These are phyloP conservation scores for Euclidia mi DNA, from an alignment of 2,888 invertebrate species.

Conservation along the genomic window DNA sequence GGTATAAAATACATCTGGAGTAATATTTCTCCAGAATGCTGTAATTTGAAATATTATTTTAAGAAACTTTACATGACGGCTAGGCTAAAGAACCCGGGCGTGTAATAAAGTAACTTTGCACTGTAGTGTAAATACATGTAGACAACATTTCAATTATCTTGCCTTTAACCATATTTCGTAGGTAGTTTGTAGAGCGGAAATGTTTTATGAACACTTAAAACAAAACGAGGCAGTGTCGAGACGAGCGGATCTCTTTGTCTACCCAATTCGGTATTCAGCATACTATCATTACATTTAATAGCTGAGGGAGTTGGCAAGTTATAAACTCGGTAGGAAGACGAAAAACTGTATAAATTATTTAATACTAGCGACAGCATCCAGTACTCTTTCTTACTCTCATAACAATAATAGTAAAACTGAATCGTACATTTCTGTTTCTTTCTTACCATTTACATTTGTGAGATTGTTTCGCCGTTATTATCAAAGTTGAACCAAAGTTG, in stretches of 20 bases:
- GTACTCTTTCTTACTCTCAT: constrained; percentile 5
- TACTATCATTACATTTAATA: constrained; percentile 45
- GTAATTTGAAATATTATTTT: too few relatives aligned
- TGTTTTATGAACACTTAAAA: constrained; percentile 42
- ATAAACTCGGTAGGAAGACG: constrained; percentile 39
- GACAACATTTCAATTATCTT: constrained; percentile 18
- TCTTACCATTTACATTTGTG: constrained; percentile 3
- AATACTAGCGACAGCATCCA: constrained; percentile 11
- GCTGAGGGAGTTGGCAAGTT: constrained; percentile 33
- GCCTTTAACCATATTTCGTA: constrained; percentile 21
- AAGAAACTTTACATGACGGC: neutral
- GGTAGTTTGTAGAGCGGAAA: constrained; percentile 16
- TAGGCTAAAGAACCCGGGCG: neutral
- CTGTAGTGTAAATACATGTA: constrained; percentile 2
- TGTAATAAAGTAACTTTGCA: constrained; percentile 2
- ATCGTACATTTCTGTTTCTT: constrained; percentile 4
- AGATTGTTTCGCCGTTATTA: constrained; percentile 12
- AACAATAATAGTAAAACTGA: constrained; percentile 5
- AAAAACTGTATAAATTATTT: constrained; percentile 33
- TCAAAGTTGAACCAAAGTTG: too few relatives aligned
- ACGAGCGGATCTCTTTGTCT: constrained; percentile 25
- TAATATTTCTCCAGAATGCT: too few relatives aligned
- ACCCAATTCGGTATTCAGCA: constrained; percentile 38
- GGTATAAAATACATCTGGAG: too few relatives aligned
- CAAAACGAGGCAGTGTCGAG: constrained; percentile 27